Conservation (phyloP, 2,797 vertebrate genomes). For the Enteromius treurensis region DNA sequence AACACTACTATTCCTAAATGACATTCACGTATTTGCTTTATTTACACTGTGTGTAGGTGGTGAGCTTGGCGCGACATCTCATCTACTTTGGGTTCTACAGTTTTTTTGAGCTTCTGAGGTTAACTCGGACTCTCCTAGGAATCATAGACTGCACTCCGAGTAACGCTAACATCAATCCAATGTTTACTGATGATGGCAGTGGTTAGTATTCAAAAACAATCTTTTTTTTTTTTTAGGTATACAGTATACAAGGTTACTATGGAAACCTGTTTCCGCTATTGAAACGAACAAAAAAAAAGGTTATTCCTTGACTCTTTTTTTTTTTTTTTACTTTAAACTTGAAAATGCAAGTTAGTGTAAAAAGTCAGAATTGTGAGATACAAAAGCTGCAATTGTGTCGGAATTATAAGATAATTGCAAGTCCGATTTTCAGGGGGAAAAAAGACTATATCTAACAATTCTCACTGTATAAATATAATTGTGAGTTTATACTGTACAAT, state of each 20-base stretch:
- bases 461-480: too few relatives aligned
- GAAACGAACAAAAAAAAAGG: too few relatives aligned
- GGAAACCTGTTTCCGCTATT: too few relatives aligned
- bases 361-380: too few relatives aligned
- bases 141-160: constrained; percentile 95
- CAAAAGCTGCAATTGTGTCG: too few relatives aligned
- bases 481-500: too few relatives aligned
- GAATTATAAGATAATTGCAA: too few relatives aligned
- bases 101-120: constrained; percentile 93
- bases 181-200: constrained; percentile 82
- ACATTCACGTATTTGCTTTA: not conserved
- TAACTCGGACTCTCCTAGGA: constrained; percentile 91
- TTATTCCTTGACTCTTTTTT: too few relatives aligned
- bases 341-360: too few relatives aligned
- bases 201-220: constrained; percentile 71
- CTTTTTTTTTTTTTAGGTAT: not conserved
- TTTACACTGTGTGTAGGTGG: constrained; percentile 79
- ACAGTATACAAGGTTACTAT: not conserved
- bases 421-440: too few relatives aligned
- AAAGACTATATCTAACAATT: too few relatives aligned
- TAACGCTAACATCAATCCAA: constrained; percentile 68
- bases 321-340: too few relatives aligned
- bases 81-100: constrained; percentile 99
- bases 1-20: not conserved
- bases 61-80: constrained; percentile 94